These are phyloP conservation scores for Drosophila biarmipes DNA, from an alignment of 1,140 invertebrate genomes.

Conservation along the genomic window DNA sequence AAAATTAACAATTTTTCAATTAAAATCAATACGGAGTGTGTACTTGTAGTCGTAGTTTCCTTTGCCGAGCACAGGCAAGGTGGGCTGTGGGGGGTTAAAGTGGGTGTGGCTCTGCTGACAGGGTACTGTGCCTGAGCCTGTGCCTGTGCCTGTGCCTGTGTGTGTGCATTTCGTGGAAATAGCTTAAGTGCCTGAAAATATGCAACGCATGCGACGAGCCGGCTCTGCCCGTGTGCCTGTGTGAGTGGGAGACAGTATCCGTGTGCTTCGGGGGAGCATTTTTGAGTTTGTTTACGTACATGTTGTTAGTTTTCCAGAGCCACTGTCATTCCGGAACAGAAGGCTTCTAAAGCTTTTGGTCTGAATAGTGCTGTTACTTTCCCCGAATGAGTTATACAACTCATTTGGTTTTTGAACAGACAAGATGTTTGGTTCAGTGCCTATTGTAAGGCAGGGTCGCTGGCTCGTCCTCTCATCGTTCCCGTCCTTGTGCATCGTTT, in stretches of 20 bases:
- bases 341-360: slow-evolving; percentile 66
- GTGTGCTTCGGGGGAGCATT: neutral
- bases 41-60: slow-evolving; percentile 55
- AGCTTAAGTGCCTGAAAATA: slow-evolving; percentile 81
- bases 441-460: slow-evolving; percentile 1
- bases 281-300: slow-evolving; percentile 21
- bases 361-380: slow-evolving; percentile 42
- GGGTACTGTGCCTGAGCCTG: slow-evolving; percentile 55
- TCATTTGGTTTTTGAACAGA: no score
- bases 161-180: slow-evolving; percentile 74
- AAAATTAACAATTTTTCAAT: slow-evolving; percentile 84
- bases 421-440: slow-evolving; percentile 1
- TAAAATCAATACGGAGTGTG: slow-evolving; percentile 80
- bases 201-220: slow-evolving; percentile 63
- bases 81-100: slow-evolving; percentile 2
- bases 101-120: slow-evolving; percentile 10
- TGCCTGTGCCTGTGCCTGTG: slow-evolving; percentile 41
- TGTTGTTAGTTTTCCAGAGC: slow-evolving; percentile 66
- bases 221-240: slow-evolving; percentile 3
- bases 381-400: no score
- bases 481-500: slow-evolving; percentile 47
- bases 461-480: slow-evolving; percentile 11
- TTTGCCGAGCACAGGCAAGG: slow-evolving; percentile 16
- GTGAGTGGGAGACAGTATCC: neutral
- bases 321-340: slow-evolving; percentile 33